Evolutionary conservation across 2,113 vertebrate genomes (phyloP), one percentile per base, ranked within the genome.

Genomic region (Numenius arquata): DNA sequence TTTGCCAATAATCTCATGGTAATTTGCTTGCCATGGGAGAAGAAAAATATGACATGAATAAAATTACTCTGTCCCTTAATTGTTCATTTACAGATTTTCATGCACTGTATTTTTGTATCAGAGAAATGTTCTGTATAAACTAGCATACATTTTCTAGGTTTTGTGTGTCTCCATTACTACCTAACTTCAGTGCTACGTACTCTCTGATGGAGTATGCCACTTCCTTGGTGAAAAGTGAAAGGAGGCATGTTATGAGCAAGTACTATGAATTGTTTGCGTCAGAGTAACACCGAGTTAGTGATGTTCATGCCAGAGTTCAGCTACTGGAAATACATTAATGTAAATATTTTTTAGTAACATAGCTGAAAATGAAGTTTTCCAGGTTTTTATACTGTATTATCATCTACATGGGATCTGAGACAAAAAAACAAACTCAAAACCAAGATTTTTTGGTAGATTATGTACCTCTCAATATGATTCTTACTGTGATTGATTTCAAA

Each of bases 1-100:
- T 85, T 85, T 95, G 68, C 72, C 89, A 94, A 86, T 94, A 90
- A 90, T 90, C 34, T 88, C n/a, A 73, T 80, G 50, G 77, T 74
- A 91, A 95, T 94, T 86, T 6, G 0, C 41, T 68, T 93, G 63
- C 38, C 58, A 58, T 0, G 6, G 59, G 52, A 77, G 50, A 91
- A 55, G 67, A 48, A 83, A 82, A 88, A 27, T 27, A 70, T 16
- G 26, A 43, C 47, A 79, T 17, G 32, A 83, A 90, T 80, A 16
- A 91, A 96, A 88, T 77, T 20, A 62, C 5, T 55, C 40, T 70
- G 18, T 55, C 32, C 32, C 67, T 91, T 88, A 88, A 45, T 59
- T 88, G 20, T 48, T 90, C 47, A 36, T 36, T 88, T 77, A 15
- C 30, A 78, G 25, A 21, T 73, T 41, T 76, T 66, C 67, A 38